These are phyloP conservation scores for Heliconius nattereri DNA, from an alignment of 1,140 invertebrate genomes.

Conservation along the genomic window DNA sequence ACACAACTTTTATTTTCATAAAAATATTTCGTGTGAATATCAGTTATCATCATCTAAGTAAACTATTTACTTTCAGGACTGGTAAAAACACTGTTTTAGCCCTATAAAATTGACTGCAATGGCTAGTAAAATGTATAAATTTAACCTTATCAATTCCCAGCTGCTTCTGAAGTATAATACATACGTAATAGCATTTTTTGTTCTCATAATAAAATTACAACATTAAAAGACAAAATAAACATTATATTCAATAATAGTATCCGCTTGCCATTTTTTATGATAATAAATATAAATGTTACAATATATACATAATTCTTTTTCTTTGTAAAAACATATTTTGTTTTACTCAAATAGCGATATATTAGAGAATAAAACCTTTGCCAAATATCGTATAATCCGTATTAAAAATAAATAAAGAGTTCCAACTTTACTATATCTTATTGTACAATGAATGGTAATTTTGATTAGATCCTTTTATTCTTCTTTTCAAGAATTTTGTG, in stretches of 20 bases:
- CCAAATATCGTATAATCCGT: not conserved
- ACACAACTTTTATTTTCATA: too few relatives aligned
- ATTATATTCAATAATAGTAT: not conserved
- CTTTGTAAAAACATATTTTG: too few relatives aligned
- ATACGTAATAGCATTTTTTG: too few relatives aligned
- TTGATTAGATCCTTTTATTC: slow-evolving; percentile 4
- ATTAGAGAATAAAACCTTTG: too few relatives aligned
- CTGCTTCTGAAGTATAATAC: too few relatives aligned
- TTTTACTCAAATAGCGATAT: too few relatives aligned
- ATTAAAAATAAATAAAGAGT: not conserved
- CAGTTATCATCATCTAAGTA: not conserved
- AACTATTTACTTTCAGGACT: not conserved
- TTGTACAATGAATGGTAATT: not conserved
- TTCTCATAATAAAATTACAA: not conserved
- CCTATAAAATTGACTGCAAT: too few relatives aligned
- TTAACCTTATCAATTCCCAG: too few relatives aligned
- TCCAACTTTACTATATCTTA: not conserved
- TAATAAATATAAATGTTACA: not conserved
- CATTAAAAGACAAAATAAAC: not conserved
- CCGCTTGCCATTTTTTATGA: not conserved
- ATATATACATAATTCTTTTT: too few relatives aligned
- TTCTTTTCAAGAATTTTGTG: not conserved
- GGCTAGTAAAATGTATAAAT: too few relatives aligned
- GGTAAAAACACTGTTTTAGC: too few relatives aligned
- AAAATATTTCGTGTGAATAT: too few relatives aligned